phyloP scores from a whole-genome alignment of 2,797 vertebrate species.

The Girardinus metallicus region DNA sequence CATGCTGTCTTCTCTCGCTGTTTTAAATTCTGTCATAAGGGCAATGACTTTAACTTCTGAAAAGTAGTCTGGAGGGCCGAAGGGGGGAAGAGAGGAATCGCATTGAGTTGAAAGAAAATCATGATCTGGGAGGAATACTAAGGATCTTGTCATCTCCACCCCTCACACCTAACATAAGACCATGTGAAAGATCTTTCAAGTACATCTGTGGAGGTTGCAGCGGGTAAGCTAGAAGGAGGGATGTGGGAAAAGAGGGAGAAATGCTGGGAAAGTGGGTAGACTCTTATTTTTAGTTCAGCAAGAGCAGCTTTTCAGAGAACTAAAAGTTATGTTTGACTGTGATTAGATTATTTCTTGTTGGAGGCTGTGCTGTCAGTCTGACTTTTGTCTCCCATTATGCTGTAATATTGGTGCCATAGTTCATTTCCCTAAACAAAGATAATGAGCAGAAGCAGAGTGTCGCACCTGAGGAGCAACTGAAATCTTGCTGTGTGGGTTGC shows the following conservation, averaged over 20 bases:
- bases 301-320: conserved; percentile 17
- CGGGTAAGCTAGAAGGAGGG: conserved; percentile 24
- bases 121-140: conserved; percentile 55
- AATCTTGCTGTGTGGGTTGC: background rate
- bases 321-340: conserved; percentile 36
- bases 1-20: conserved; percentile 40
- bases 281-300: conserved; percentile 19
- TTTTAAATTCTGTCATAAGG: conserved; percentile 59
- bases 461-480: background rate
- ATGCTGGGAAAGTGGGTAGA: conserved; percentile 13
- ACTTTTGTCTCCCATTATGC: conserved; percentile 4
- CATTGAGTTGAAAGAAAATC: conserved; percentile 52
- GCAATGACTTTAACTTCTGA: conserved; percentile 40
- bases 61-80: conserved; percentile 31
- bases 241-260: conserved; percentile 28
- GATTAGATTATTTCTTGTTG: conserved; percentile 23
- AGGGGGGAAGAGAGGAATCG: conserved; percentile 34
- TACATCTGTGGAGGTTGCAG: conserved; percentile 29
- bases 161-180: conserved; percentile 28
- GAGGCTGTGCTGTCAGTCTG: background rate
- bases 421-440: conserved; percentile 9
- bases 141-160: conserved; percentile 44
- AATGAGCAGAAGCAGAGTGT: background rate
- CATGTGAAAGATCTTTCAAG: conserved; percentile 28
- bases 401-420: conserved; percentile 12